Conservation (phyloP, 2,113 vertebrate species). For the Pholis gunnellus region DNA sequence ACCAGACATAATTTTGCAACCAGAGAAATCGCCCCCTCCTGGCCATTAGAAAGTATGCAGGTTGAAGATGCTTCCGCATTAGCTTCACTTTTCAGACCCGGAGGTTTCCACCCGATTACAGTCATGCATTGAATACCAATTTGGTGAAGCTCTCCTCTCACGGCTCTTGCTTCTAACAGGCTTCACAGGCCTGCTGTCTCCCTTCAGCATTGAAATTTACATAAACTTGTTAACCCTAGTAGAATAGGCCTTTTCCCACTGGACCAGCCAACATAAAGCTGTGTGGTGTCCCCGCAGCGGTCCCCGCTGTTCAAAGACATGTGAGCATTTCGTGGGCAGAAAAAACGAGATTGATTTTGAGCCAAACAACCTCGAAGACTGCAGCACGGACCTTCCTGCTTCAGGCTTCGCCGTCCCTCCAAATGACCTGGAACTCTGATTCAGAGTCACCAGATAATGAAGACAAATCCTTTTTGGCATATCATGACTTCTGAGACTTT, state of each 20-base stretch:
- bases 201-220: background rate
- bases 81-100: no score
- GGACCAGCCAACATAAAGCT: background rate
- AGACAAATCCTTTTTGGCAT: slow-evolving; percentile 5
- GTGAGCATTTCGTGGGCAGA: background rate
- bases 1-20: no score
- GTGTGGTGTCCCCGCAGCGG: background rate
- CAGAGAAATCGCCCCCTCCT: background rate
- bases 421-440: slow-evolving; percentile 9
- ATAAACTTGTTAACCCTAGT: slow-evolving; percentile 4
- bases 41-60: background rate
- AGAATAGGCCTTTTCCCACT: background rate
- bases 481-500: slow-evolving; percentile 12
- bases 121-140: background rate
- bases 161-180: background rate
- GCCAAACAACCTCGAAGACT: background rate
- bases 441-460: background rate
- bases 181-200: background rate
- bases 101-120: no score
- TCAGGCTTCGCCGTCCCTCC: background rate
- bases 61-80: background rate
- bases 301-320: background rate
- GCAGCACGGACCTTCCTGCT: background rate
- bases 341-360: background rate
- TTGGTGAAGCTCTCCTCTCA: background rate